Conservation (phyloP, 2,888 invertebrate species). For the Oscheius myriophilus region DNA sequence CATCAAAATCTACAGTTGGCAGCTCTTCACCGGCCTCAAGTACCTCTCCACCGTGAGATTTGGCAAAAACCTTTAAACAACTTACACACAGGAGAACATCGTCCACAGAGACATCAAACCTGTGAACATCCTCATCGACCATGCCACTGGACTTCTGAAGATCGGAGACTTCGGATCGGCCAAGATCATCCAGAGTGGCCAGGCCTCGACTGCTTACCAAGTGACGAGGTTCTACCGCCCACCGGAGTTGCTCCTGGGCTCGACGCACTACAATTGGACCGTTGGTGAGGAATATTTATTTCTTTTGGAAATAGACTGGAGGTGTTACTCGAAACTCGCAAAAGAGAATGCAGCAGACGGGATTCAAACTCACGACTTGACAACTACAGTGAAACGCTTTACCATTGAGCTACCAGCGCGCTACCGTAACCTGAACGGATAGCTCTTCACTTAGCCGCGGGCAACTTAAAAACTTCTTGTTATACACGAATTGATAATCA, state of each 20-base stretch:
- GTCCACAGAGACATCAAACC: conserved; percentile 52
- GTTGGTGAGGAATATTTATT: conserved; percentile 37
- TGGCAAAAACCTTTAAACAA: neutral
- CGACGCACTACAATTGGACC: conserved; percentile 46
- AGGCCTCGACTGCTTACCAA: conserved; percentile 51
- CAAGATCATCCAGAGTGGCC: conserved; percentile 46
- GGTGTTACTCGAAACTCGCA: no score
- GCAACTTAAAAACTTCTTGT: no score
- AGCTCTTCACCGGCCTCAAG: conserved; percentile 59
- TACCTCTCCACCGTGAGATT: conserved; percentile 44
- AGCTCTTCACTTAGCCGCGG: no score
- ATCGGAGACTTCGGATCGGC: conserved; percentile 64
- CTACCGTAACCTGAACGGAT: no score
- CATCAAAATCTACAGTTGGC: conserved; percentile 62
- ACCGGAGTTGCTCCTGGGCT: conserved; percentile 59
- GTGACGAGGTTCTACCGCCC: conserved; percentile 62
- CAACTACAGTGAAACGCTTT: no score
- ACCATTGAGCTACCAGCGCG: no score
- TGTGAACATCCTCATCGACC: conserved; percentile 57
- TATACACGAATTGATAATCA: no score
- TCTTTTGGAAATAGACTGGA: no score
- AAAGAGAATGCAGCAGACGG: no score
- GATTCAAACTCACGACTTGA: no score
- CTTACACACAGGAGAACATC: conserved; percentile 37
- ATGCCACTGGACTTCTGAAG: conserved; percentile 48